A percentile compares a stretch with the other conserved stretches of the same genome.
phyloP scores from a whole-genome alignment of 2,888 invertebrate species.

The Sinhomidia bicolor region DNA sequence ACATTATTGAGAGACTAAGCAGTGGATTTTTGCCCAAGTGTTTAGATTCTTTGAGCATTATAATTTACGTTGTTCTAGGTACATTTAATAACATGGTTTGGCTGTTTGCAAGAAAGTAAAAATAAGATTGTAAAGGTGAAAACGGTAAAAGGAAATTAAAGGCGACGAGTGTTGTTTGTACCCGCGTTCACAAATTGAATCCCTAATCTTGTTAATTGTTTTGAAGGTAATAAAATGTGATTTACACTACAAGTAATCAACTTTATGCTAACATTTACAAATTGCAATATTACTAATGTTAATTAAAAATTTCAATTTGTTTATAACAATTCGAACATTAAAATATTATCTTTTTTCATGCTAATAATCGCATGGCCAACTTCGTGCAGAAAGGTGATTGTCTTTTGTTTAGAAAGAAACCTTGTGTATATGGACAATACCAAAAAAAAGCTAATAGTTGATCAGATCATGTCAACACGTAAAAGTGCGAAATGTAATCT shows the following conservation, averaged over 20 bases:
- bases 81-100: too few relatives aligned
- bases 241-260: too few relatives aligned
- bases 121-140: background rate
- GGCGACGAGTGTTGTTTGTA: background rate
- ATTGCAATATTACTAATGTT: background rate
- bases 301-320: background rate
- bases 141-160: background rate
- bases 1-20: too few relatives aligned
- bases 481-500: background rate
- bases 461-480: conserved; percentile 15
- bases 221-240: background rate
- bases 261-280: background rate
- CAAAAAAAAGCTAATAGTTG: background rate
- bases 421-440: background rate
- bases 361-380: background rate
- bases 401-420: background rate
- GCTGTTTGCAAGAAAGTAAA: too few relatives aligned
- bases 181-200: background rate
- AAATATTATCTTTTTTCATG: background rate
- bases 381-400: conserved; percentile 2
- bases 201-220: background rate
- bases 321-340: background rate
- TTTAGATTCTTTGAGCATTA: too few relatives aligned
- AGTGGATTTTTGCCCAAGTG: too few relatives aligned
- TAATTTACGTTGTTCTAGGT: too few relatives aligned